A percentile compares a stretch with the other conserved stretches of the same genome.
Conservation (phyloP, 2,888 invertebrate genomes). For the Drosophila merina region DNA sequence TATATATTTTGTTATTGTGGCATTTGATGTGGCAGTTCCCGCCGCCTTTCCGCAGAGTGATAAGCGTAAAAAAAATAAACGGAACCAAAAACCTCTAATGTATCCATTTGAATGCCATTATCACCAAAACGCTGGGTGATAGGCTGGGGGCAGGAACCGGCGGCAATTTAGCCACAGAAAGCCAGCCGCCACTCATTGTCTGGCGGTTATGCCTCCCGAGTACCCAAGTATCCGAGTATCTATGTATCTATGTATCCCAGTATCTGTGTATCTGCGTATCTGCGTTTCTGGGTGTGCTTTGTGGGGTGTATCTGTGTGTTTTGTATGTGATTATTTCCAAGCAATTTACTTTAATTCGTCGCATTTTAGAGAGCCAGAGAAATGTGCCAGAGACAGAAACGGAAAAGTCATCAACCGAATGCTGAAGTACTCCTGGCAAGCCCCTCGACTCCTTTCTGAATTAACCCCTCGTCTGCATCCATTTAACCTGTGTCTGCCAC, state of each 20-base stretch:
- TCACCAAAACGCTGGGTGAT: conserved; percentile 49
- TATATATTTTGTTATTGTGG: conserved; percentile 1
- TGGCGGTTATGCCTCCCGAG: conserved; percentile 36
- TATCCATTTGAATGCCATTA: conserved; percentile 75
- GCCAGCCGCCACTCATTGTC: conserved; percentile 60
- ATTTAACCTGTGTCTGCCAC: conserved; percentile 39
- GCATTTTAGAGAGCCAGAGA: conserved; percentile 61
- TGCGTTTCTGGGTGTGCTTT: conserved; percentile 29
- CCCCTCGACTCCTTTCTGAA: conserved; percentile 7
- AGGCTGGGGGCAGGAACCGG: conserved; percentile 41
- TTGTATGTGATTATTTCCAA: conserved; percentile 65
- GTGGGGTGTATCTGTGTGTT: conserved; percentile 23
- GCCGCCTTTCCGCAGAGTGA: conserved; percentile 38
- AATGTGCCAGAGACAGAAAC: conserved; percentile 5
- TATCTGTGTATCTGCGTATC: conserved; percentile 11
- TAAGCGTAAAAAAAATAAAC: conserved; percentile 29
- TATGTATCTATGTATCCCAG: conserved; percentile 9
- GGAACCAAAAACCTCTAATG: conserved; percentile 52
- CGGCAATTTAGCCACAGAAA: conserved; percentile 62
- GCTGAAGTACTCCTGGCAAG: conserved; percentile 19
- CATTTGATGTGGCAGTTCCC: conserved; percentile 57
- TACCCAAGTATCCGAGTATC: conserved; percentile 8
- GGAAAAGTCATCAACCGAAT: conserved; percentile 50
- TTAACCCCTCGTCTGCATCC: conserved; percentile 25
- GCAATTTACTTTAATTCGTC: conserved; percentile 78